phyloP scores from a whole-genome alignment of 2,888 invertebrate genomes.

The Alloplasta piceator region DNA sequence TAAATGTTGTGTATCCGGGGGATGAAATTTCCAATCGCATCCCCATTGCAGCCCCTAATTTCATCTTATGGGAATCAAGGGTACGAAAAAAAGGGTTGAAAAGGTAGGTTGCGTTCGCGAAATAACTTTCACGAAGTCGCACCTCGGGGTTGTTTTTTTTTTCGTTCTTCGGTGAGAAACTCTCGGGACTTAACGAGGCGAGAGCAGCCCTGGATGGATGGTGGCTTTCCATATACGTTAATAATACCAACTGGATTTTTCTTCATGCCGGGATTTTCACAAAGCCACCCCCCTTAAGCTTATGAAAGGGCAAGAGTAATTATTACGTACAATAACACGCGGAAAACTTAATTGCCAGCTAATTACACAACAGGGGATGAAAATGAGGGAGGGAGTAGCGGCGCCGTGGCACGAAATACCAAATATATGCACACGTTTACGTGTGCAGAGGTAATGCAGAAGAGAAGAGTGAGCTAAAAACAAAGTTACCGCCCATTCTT shows the following conservation, averaged over 20 bases:
- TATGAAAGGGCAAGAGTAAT: conserved; percentile 42
- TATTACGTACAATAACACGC: conserved; percentile 44
- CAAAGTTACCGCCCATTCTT: background rate
- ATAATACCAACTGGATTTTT: conserved; percentile 48
- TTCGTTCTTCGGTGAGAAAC: too few relatives aligned
- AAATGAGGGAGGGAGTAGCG: background rate
- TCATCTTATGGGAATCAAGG: too few relatives aligned
- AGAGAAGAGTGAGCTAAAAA: conserved; percentile 14
- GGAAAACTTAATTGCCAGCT: conserved; percentile 53
- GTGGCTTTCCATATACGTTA: background rate
- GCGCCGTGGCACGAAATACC: too few relatives aligned
- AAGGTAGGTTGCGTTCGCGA: too few relatives aligned
- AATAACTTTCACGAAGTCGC: too few relatives aligned
- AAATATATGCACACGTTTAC: background rate
- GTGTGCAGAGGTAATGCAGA: background rate
- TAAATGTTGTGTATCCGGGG: background rate
- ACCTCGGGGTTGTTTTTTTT: too few relatives aligned
- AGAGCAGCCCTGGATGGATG: background rate
- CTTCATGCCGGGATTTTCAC: conserved; percentile 11
- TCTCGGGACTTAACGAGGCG: conserved; percentile 15
- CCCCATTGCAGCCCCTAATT: too few relatives aligned
- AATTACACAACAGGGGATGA: conserved; percentile 35
- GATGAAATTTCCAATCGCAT: background rate
- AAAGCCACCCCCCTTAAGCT: conserved; percentile 8
- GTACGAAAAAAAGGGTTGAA: too few relatives aligned